Base-by-base conservation (phyloP, 2,113 vertebrate species). In the Semicossyphus pulcher region DNA sequence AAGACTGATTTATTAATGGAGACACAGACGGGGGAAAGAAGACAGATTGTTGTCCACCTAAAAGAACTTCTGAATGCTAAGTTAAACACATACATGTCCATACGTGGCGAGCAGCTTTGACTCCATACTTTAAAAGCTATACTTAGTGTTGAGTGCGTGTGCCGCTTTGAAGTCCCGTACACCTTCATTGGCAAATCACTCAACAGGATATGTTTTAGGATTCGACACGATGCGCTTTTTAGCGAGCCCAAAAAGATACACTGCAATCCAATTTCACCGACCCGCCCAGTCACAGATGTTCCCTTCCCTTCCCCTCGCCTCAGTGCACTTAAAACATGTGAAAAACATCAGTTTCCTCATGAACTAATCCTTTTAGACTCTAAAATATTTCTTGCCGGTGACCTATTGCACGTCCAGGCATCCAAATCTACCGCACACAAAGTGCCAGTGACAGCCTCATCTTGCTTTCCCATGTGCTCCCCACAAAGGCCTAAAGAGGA, bases 391-490 rank as follows among this genome's bases (percentile, higher is more conserved):
- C 81, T 84, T 16, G 26, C 2, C 14, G 10, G 61, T 87, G 88
- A 84, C 86, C 84, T 41, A 11, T 65, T 56, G 56, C 60, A 68
- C 23, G 3, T 39, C 42, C 21, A 14, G 53, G 49, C 77, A 54
- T 51, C 82, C 82, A 85, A 80, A 86, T 89, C 73, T 80, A 56
- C 7, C 63, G 12, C 76, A 73, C 77, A 92, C 80, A 89, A 90
- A 86, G 81, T 86, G 73, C 59, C 61, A 57, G 69, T 80, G 86
- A 91, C 87, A 86, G 78, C 66, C 65, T 69, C 72, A 39, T 84
- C 59, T 76, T 85, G 72, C 68, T 76, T 90, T 90, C 88, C 87
- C 89, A 91, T 90, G 90, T 89, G 86, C 57, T 62, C 66, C 21
- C 63, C 63, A 88, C 86, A 92, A 88, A 72, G 79, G 66, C 51